Evolutionary conservation across 1,140 invertebrate genomes (phyloP).

Genomic region (Chlorops oryzae): DNA sequence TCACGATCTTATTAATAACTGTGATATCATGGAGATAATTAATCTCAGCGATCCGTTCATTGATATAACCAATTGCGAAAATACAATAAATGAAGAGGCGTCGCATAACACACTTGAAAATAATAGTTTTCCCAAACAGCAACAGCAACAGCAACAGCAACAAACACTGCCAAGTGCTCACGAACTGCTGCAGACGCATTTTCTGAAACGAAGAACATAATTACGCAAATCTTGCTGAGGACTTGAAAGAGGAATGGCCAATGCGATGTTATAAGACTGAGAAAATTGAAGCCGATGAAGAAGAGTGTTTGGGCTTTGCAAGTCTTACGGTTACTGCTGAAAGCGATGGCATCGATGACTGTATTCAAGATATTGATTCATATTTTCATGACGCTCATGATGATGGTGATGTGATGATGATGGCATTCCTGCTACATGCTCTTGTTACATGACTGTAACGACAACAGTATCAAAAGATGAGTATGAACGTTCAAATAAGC

Average conservation of each 20-base stretch:
- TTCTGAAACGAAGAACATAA: conserved; percentile 42
- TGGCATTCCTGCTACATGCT: no score
- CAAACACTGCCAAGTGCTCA: conserved; percentile 16
- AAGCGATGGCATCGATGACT: no score
- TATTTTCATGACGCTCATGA: no score
- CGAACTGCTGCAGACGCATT: conserved; percentile 32
- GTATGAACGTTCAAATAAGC: conserved; percentile 35
- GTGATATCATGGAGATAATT: conserved; percentile 46
- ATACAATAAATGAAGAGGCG: conserved; percentile 14
- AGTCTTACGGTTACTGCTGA: no score
- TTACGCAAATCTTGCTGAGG: conserved; percentile 37
- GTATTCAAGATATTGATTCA: no score
- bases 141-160: not conserved
- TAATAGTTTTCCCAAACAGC: no score
- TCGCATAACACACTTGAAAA: not conserved
- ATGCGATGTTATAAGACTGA: conserved; percentile 36
- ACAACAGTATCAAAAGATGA: no score
- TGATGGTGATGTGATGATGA: no score
- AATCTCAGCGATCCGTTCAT: conserved; percentile 44
- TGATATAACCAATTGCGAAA: conserved; percentile 39
- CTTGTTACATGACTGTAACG: no score
- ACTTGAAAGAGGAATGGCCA: conserved; percentile 22
- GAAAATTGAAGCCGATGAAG: conserved; percentile 14
- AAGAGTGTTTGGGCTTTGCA: not conserved
- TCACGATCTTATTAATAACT: conserved; percentile 44